These are phyloP conservation scores for Cyclargus thomasi DNA, from an alignment of 1,140 invertebrate species.

Conservation along the genomic window DNA sequence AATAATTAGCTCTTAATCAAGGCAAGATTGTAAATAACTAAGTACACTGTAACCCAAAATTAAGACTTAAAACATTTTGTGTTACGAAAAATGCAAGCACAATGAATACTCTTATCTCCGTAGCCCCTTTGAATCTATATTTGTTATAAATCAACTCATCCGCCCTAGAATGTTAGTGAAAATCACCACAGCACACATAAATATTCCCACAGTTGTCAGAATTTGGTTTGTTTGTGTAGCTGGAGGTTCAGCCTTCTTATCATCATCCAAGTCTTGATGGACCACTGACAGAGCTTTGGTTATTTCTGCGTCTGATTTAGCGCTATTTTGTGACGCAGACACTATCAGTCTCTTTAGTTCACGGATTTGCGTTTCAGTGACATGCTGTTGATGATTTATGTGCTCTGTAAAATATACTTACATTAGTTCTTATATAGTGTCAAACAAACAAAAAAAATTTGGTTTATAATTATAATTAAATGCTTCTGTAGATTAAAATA, in stretches of 20 bases:
- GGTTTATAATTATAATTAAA: too few relatives aligned
- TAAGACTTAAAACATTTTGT: too few relatives aligned
- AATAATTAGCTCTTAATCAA: too few relatives aligned
- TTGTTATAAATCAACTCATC: conserved; percentile 46
- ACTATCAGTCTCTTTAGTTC: conserved; percentile 51
- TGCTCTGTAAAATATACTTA: conserved; percentile 44
- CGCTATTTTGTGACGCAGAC: conserved; percentile 48
- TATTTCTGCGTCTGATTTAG: conserved; percentile 57
- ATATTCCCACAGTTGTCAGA: conserved; percentile 47
- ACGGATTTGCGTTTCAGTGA: conserved; percentile 47
- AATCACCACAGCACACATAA: conserved; percentile 53
- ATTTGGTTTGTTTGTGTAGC: conserved; percentile 52
- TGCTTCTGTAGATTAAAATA: too few relatives aligned
- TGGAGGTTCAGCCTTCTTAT: conserved; percentile 37
- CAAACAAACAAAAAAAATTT: too few relatives aligned
- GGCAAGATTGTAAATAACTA: too few relatives aligned
- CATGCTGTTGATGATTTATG: conserved; percentile 52
- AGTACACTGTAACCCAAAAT: too few relatives aligned
- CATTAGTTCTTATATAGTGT: neutral
- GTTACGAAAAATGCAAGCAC: neutral
- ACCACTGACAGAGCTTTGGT: conserved; percentile 52
- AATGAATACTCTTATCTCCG: neutral
- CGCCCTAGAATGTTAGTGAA: conserved; percentile 54
- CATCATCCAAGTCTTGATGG: conserved; percentile 56
- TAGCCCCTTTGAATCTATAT: neutral